phyloP scores from a whole-genome alignment of 2,113 vertebrate genomes.

The Apodemus sylvaticus region DNA sequence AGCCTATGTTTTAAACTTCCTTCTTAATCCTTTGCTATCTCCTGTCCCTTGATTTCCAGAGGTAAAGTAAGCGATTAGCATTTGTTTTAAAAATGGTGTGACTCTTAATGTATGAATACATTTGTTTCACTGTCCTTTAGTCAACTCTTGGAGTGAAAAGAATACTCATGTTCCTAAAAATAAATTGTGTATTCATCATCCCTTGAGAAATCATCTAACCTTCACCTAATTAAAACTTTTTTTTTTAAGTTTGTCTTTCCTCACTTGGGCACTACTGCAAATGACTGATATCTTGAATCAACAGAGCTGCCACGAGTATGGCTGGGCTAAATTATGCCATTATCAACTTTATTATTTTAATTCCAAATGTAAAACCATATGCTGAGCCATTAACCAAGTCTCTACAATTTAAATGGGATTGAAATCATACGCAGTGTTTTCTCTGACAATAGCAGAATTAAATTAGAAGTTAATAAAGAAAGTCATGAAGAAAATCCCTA shows the following conservation, averaged over 20 bases:
- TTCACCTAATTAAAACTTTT: constrained; percentile 45
- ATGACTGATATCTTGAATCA: constrained; percentile 49
- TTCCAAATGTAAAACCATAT: constrained; percentile 36
- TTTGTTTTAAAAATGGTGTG: neutral
- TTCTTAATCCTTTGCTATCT: neutral
- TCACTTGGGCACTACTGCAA: neutral
- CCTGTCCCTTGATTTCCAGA: neutral
- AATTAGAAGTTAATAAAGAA: constrained; percentile 64
- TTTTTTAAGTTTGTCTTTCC: neutral
- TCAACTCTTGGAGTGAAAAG: neutral
- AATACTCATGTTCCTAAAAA: constrained; percentile 27
- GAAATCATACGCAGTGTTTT: constrained; percentile 25
- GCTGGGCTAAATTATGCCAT: constrained; percentile 23
- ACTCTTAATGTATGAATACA: constrained; percentile 20
- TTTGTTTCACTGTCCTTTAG: neutral
- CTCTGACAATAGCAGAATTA: constrained; percentile 43
- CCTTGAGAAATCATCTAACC: neutral
- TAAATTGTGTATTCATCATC: constrained; percentile 24
- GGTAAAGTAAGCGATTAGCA: neutral
- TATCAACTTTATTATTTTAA: constrained; percentile 62
- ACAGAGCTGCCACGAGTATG: neutral
- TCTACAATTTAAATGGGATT: constrained; percentile 51
- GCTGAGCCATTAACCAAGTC: constrained; percentile 42
- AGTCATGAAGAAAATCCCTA: constrained; percentile 32
- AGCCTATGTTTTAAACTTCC: neutral